Base-by-base conservation (phyloP, 37 sponge, comb jelly and placozoan species). In the Ephydatia muelleri region DNA sequence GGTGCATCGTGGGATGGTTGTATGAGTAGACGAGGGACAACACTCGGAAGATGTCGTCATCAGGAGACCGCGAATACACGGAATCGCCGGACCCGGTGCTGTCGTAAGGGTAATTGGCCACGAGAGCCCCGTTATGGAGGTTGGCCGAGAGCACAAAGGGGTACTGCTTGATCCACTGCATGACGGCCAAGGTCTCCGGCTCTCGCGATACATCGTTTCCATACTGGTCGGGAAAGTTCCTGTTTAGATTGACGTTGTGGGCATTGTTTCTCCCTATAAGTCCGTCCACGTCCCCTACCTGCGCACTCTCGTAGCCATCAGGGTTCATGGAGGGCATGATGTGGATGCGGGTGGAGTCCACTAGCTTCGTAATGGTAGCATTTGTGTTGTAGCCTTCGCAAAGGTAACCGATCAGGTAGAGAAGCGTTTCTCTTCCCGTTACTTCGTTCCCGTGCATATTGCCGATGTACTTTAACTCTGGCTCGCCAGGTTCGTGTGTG, bases 381-480 rank as follows among this genome's bases (percentile, higher is more conserved):
- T 93, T 82, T 0, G 29, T 71, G 49, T 83, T 86, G 76, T 98
- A 98, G 70, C 92, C 82, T 48, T 86, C 82, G 76, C 93, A 96
- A 30, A 98, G 81, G 79, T 92, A 84, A 31, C 86, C 73, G 25
- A 89, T 86, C n/a, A 98, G 85, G 36, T 91, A 84, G 26, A 98
- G 86, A 4, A 98, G 95, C 19, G 96, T 93, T 65, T 97, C 97
- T 73, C 99, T 81, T 28, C 99, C 95, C 30, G 95, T 95, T 5
- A 98, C 97, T 47, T 98, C 99, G 77, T 98, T 98, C 27, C 99
- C 99, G 81, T 98, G 99, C 97, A 98, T 98, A 73, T 96, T 98
- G 2, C 88, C 99, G 14, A 98, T 73, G 81, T 98, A 98, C 70
- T 94, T 94, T 79, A 98, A 93, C 75, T 98, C 99, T 12, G 99